These are phyloP conservation scores for Aleiodes testaceus DNA, from an alignment of 2,888 invertebrate species.

Conservation along the genomic window DNA sequence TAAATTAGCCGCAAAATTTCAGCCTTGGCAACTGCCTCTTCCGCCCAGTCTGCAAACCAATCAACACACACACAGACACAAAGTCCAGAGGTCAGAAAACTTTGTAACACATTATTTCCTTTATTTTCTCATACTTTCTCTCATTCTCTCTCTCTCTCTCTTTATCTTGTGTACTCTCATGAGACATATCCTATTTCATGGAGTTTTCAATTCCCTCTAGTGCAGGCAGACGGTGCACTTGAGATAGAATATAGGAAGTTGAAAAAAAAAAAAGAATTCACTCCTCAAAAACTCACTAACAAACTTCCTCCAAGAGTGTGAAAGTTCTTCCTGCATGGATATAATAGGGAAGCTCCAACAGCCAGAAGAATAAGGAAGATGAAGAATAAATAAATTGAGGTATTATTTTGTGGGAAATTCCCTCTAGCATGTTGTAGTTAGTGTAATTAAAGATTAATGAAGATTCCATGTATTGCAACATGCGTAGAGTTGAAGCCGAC, in stretches of 20 bases:
- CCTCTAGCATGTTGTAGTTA: constrained; percentile 26
- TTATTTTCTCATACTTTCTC: not conserved
- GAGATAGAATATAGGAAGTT: constrained; percentile 3
- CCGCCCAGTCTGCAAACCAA: constrained; percentile 89
- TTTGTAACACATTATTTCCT: not conserved
- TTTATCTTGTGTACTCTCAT: not conserved
- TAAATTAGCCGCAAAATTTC: constrained; percentile 99
- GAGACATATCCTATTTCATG: constrained; percentile 15
- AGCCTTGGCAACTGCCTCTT: constrained; percentile 95
- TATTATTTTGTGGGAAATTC: constrained; percentile 46
- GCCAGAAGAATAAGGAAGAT: no score
- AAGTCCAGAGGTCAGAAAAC: not conserved
- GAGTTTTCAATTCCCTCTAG: constrained; percentile 26
- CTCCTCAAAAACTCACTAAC: constrained; percentile 2
- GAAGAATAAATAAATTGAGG: not conserved
- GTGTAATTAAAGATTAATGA: constrained; percentile 50
- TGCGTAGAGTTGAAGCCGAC: not conserved
- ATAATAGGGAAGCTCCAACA: constrained; percentile 11
- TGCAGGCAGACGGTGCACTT: constrained; percentile 31
- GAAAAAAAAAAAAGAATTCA: constrained; percentile 6
- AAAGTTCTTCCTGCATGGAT: constrained; percentile 48
- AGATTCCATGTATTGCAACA: constrained; percentile 34
- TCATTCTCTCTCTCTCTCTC: not conserved
- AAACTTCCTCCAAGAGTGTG: constrained; percentile 40
- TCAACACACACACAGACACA: not conserved